A percentile compares a stretch with the other conserved stretches of the same genome.
Evolutionary conservation across 2,888 invertebrate species (phyloP).

Genomic region (Machimus atricapillus): DNA sequence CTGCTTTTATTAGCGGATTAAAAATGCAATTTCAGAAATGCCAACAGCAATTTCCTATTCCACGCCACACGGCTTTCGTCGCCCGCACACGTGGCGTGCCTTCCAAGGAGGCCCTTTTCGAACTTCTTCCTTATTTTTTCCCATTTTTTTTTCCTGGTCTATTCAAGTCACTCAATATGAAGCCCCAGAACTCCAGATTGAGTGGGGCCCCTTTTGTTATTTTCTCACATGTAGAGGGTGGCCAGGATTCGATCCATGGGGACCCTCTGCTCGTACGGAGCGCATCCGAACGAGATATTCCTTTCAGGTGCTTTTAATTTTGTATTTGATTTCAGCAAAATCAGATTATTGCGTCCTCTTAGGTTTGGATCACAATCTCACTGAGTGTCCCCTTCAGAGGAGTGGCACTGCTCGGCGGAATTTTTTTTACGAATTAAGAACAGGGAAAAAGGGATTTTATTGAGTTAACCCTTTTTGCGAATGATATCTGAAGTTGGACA

Average conservation of each 20-base stretch:
- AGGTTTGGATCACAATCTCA: background rate
- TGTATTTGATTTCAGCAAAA: background rate
- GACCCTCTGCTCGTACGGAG: background rate
- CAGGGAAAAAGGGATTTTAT: background rate
- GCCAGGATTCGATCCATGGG: background rate
- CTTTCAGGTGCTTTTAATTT: background rate
- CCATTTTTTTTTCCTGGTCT: background rate
- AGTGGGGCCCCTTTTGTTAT: background rate
- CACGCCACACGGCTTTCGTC: background rate
- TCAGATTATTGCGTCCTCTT: background rate
- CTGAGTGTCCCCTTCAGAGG: background rate
- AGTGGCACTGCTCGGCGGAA: background rate
- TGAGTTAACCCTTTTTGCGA: background rate
- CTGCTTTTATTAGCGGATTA: slow-evolving; percentile 30
- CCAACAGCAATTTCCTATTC: slow-evolving; percentile 25
- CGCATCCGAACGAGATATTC: background rate
- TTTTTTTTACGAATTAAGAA: background rate
- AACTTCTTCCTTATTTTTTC: background rate
- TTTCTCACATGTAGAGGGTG: background rate
- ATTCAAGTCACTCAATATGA: slow-evolving; percentile 16
- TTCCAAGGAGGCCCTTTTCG: background rate
- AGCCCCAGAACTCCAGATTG: background rate
- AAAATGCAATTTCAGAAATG: slow-evolving; percentile 37
- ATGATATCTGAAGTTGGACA: background rate
- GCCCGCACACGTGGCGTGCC: slow-evolving; percentile 1